Conservation (phyloP, 1,140 invertebrate genomes). For the Leptopilina clavipes region DNA sequence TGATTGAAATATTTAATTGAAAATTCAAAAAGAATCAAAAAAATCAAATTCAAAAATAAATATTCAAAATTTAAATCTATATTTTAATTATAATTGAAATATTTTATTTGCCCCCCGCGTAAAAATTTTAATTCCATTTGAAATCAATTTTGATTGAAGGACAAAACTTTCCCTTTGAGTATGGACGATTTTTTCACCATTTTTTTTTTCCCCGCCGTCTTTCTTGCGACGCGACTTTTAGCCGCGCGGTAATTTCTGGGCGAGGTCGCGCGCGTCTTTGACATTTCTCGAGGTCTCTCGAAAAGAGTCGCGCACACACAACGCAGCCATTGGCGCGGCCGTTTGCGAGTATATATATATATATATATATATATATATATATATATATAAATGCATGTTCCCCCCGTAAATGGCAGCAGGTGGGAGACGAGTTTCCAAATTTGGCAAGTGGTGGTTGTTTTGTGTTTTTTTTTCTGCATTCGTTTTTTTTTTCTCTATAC, state of each 20-base stretch:
- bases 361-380: neutral
- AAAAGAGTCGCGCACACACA: conserved; percentile 45
- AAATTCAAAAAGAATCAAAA: no score
- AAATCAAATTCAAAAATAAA: no score
- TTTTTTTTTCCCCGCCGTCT: neutral
- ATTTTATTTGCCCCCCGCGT: no score
- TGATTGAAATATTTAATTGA: no score
- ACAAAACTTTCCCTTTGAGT: no score
- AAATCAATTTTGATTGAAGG: no score
- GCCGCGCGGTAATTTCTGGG: conserved; percentile 15
- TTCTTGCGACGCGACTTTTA: neutral
- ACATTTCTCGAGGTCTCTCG: conserved; percentile 55
- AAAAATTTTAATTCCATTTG: no score
- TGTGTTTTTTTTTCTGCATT: no score
- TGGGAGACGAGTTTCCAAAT: conserved; percentile 54
- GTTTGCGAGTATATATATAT: neutral
- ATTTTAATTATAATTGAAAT: no score
- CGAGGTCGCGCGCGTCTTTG: conserved; percentile 50
- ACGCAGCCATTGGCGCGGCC: conserved; percentile 54
- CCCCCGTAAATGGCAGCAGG: conserved; percentile 50
- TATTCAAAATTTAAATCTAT: no score
- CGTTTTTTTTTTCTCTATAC: no score
- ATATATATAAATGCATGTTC: neutral
- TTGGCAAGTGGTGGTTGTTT: conserved; percentile 43
- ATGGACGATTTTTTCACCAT: no score